phyloP scores from a whole-genome alignment of 2,888 invertebrate species.

The Schizaphis graminum region DNA sequence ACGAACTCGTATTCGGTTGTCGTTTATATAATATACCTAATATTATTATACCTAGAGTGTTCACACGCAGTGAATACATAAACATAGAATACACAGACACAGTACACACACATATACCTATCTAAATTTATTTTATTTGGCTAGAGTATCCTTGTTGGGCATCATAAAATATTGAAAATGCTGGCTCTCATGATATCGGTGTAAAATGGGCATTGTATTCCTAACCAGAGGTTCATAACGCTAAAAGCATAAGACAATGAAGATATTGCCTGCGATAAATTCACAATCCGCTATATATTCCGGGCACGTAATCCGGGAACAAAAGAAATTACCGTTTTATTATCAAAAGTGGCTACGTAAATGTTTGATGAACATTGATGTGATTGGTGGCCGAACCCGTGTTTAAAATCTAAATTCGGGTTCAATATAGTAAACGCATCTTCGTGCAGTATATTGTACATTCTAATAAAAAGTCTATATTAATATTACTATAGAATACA shows the following conservation, averaged over 20 bases:
- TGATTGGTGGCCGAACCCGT: conserved; percentile 54
- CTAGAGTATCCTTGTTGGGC: conserved; percentile 16
- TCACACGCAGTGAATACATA: neutral
- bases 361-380: conserved; percentile 65
- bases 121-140: conserved; percentile 30
- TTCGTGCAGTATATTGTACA: neutral
- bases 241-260: conserved; percentile 66
- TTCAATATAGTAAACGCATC: neutral
- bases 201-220: conserved; percentile 28
- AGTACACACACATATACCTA: neutral
- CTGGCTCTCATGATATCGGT: conserved; percentile 40
- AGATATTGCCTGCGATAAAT: conserved; percentile 63
- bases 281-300: conserved; percentile 56
- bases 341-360: conserved; percentile 63
- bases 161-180: conserved; percentile 59
- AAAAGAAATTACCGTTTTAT: conserved; percentile 65
- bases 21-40: conserved; percentile 42
- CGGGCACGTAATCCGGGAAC: conserved; percentile 60
- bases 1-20: neutral
- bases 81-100: neutral
- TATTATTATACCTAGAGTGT: neutral
- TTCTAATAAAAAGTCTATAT: neutral
- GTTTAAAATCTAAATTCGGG: conserved; percentile 58
- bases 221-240: conserved; percentile 60
- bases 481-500: neutral